A percentile compares a stretch with the other conserved stretches of the same genome.
These are phyloP conservation scores for Aporrectodea caliginosa DNA, from an alignment of 1,140 invertebrate species.

Conservation along the genomic window DNA sequence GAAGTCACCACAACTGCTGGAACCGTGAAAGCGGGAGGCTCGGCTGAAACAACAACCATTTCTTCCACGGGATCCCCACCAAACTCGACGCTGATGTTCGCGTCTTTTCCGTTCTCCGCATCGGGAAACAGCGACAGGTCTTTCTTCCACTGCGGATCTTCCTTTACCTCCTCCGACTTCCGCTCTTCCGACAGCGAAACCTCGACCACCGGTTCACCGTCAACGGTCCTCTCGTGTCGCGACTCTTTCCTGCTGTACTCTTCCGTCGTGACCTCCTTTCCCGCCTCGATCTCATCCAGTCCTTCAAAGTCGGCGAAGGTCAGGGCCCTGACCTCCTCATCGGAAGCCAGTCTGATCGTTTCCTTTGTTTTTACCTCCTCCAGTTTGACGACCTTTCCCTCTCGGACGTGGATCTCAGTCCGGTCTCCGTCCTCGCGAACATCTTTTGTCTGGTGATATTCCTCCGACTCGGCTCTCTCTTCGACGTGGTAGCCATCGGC, in stretches of 20 bases:
- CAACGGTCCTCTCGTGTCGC: neutral
- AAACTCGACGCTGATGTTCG: neutral
- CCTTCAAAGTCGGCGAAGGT: constrained; percentile 15
- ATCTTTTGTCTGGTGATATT: neutral
- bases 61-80: neutral
- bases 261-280: constrained; percentile 8
- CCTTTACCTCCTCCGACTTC: constrained; percentile 6
- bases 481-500: constrained; percentile 6
- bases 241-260: constrained; percentile 14
- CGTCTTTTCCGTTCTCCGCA: neutral
- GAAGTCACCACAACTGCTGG: neutral
- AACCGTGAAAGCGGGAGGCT: neutral
- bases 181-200: constrained; percentile 7
- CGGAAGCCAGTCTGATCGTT: constrained; percentile 10
- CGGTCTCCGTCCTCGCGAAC: neutral
- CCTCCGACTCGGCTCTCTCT: neutral
- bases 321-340: constrained; percentile 17
- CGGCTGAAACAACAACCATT: neutral
- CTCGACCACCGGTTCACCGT: neutral
- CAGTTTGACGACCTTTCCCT: constrained; percentile 10
- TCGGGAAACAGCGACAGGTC: neutral
- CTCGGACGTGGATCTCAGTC: constrained; percentile 4
- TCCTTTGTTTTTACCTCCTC: constrained; percentile 16
- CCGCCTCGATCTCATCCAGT: constrained; percentile 8
- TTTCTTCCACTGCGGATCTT: constrained; percentile 19